Conservation (phyloP, 1,140 invertebrate genomes). For the Psix sp. region DNA sequence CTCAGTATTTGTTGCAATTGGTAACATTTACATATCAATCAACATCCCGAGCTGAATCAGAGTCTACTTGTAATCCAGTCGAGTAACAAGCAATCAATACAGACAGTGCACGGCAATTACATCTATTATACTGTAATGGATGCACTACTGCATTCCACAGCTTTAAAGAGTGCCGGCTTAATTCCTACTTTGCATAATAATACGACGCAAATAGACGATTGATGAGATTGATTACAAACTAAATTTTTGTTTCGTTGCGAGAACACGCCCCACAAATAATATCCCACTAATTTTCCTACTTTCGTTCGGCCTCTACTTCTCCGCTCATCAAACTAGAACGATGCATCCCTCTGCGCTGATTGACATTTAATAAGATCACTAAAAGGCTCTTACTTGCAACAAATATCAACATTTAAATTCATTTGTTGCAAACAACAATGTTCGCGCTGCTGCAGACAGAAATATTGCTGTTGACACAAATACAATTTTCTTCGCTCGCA, state of each 20-base stretch:
- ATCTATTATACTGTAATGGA: slow-evolving; percentile 51
- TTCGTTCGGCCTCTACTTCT: too few relatives aligned
- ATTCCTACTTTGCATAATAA: slow-evolving; percentile 48
- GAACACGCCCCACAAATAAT: background rate
- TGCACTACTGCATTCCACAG: slow-evolving; percentile 27
- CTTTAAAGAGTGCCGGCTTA: slow-evolving; percentile 30
- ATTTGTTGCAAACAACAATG: too few relatives aligned
- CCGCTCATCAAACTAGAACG: too few relatives aligned
- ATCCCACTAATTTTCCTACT: slow-evolving; percentile 3
- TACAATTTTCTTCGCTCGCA: too few relatives aligned
- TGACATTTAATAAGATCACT: too few relatives aligned
- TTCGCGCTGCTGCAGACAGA: too few relatives aligned
- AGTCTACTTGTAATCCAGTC: slow-evolving; percentile 36
- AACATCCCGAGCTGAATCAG: slow-evolving; percentile 31
- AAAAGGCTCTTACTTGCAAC: too few relatives aligned
- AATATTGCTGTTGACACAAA: too few relatives aligned
- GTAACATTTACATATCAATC: slow-evolving; percentile 50
- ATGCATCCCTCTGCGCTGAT: too few relatives aligned
- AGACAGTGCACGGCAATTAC: slow-evolving; percentile 48
- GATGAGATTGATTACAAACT: slow-evolving; percentile 38
- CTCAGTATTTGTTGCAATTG: slow-evolving; percentile 5
- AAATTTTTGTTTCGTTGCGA: too few relatives aligned
- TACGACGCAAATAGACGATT: slow-evolving; percentile 17
- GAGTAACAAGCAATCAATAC: slow-evolving; percentile 51
- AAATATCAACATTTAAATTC: too few relatives aligned